Base-by-base conservation (phyloP, 2,797 vertebrate genomes). In the Orestias chungarensis region DNA sequence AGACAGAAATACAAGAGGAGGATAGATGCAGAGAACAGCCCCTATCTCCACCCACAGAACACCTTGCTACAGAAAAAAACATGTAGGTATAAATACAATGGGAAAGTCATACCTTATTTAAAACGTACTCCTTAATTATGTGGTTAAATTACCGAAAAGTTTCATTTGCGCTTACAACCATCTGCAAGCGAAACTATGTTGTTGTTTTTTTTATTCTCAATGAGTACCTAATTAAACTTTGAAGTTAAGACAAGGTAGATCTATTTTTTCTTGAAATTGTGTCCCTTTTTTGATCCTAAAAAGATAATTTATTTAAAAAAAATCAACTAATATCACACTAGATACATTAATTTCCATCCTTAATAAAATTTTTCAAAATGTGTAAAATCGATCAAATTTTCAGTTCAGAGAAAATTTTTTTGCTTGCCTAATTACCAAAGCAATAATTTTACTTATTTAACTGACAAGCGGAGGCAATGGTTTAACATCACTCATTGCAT, bases 1-100 rank as follows among this genome's bases (percentile, higher is more conserved):
- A 94, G 97, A 64, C 97, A 99, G 94, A 99, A 99, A 93, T 99
- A 99, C 92, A 99, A 99, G 90, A 95, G 97, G 88, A 96, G 96
- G 91, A 97, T 97, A 93, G 96, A 98, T 25, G 96, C 96, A 1
- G 96, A 98, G 88, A 97, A 96, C 92, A 97, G 96, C 88, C 94
- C 96, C 0, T 98, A 96, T 85, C 94, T 98, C 91, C 96, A 97
- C 89, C 95, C 95, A 75, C 96, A 97, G 88, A 95, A 94, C 79
- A 90, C 95, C 79, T 92, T 97, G 91, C 96, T 96, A 80, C 96
- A 96, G 93, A 98, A 98, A 92, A 98, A 96, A 94, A 95, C 95
- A 93, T 95, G 97, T 97, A 89, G 95, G 96, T 67, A 50, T 2
- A 20, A 43, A 52, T 54, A 55, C 40, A 38, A 54, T 25, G 38